Evolutionary conservation across 2,113 vertebrate species (phyloP), one percentile per base, ranked within the genome.

Genomic region (Etheostoma spectabile): DNA sequence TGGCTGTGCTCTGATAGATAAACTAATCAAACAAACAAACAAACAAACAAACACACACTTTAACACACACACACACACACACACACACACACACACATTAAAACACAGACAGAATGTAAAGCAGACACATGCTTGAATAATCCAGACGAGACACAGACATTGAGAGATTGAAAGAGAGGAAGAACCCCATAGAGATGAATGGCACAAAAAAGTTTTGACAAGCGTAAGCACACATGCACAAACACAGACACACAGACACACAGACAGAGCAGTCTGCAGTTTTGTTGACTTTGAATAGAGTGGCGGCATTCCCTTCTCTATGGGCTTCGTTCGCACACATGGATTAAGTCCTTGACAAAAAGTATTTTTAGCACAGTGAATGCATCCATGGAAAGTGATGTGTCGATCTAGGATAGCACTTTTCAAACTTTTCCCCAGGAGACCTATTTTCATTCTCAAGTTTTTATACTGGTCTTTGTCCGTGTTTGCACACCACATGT

Each of bases 21-120:
- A 91, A 91, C 86, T 88, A 91, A 92, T 91, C 89, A 92, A 93
- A 93, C 87, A 94, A 92, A 93, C 87, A 94, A 92, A 91, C 83
- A 90, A 89, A 82, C 87, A 94, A 92, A 93, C 87, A 94, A 92
- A 91, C 83, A 90, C 88, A 82, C 81, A 89, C 84, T 90, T 86
- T n/a, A n/a, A n/a, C 66, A 56, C 27, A 82, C 84, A 82, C 53
- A 63, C 85, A 56, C 68, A 60, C 86, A 66, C 77, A 86, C n/a
- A n/a, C 66, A 56, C 27, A 82, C 84, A 82, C 53, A 63, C 85
- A 56, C 68, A 60, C 86, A 66, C 77, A 86, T 88, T 88, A 74
- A 88, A 90, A 90, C 82, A 82, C 82, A 85, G 74, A 60, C 77
- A 35, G 89, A 90, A 86, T 92, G 83, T 80, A 87, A 92, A 92